Evolutionary conservation across 2,888 invertebrate genomes (phyloP), one percentile per base, ranked within the genome.

Genomic region (Hesperia comma): DNA sequence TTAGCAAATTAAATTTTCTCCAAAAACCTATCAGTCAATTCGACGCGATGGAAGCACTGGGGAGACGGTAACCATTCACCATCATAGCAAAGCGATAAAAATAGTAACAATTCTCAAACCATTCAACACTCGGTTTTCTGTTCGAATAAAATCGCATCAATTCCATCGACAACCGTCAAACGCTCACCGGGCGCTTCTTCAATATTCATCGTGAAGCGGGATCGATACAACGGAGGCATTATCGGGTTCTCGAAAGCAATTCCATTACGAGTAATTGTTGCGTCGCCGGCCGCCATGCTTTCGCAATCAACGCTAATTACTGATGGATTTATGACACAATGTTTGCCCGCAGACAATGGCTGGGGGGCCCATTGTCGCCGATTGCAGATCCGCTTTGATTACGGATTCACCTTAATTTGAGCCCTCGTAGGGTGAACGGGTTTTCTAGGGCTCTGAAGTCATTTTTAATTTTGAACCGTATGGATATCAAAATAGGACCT

Each of bases 241-340:
- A 49, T 41, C 40, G 21, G 21, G 19, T 57, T 57, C 56, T 40
- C 19, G 37, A 33, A 57, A 57, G 56, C 41, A 57, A 57, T 40
- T 57, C 56, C 56, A 57, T 57, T 57, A 56, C 32, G 33, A 57
- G 40, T 57, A 37, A 57, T 57, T 57, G 17, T 15, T 21, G 4
- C 10, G 33, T 14, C 26, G 21, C n/a, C n/a, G 37, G 17, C 10
- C 40, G 40, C 37, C 15, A 21, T 19, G 56, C 56, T 21, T 40
- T 21, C 21, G 56, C 41, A 41, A 57, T 57, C 56, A 57, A 57
- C 40, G 56, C 41, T 17, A 57, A 57, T 57, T 41, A 40, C 56
- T 41, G 56, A 40, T 57, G 56, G 56, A 57, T 57, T 57, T 40
- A 53, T 53, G 21, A 21, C 51, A 53, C 53, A 53, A 53, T 32